A percentile compares a stretch with the other conserved stretches of the same genome.
Conservation (phyloP, 2,888 invertebrate genomes). For the Catocala nupta region DNA sequence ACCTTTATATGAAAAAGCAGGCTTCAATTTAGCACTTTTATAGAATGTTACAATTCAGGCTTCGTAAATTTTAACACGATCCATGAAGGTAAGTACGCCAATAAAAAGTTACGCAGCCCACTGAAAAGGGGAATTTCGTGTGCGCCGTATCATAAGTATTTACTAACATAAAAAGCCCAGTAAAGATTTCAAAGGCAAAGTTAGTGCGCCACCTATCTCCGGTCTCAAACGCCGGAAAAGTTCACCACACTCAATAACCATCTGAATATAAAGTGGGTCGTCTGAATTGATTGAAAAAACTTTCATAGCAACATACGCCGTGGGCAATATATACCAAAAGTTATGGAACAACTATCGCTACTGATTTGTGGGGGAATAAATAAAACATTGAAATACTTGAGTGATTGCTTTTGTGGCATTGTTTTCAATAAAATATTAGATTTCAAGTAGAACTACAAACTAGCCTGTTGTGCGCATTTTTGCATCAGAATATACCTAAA, state of each 20-base stretch:
- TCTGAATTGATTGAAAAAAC: conserved; percentile 74
- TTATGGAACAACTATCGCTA: conserved; percentile 32
- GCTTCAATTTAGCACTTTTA: conserved; percentile 22
- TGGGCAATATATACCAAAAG: conserved; percentile 32
- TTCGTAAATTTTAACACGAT: conserved; percentile 50
- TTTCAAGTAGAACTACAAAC: too few relatives aligned
- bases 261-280: conserved; percentile 75
- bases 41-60: conserved; percentile 39
- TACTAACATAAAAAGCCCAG: conserved; percentile 29
- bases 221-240: conserved; percentile 55
- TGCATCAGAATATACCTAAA: too few relatives aligned
- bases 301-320: conserved; percentile 49
- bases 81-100: conserved; percentile 47
- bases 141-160: conserved; percentile 28
- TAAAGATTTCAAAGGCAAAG: conserved; percentile 43
- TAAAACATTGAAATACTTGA: neutral
- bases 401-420: neutral
- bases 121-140: conserved; percentile 27
- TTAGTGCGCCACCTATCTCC: conserved; percentile 53
- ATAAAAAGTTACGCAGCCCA: conserved; percentile 50
- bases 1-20: conserved; percentile 6
- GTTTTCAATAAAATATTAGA: too few relatives aligned
- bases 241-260: conserved; percentile 72
- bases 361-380: conserved; percentile 19
- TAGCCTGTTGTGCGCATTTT: too few relatives aligned